Conservation (phyloP, 2,888 invertebrate species). For the Idaea biselata region DNA sequence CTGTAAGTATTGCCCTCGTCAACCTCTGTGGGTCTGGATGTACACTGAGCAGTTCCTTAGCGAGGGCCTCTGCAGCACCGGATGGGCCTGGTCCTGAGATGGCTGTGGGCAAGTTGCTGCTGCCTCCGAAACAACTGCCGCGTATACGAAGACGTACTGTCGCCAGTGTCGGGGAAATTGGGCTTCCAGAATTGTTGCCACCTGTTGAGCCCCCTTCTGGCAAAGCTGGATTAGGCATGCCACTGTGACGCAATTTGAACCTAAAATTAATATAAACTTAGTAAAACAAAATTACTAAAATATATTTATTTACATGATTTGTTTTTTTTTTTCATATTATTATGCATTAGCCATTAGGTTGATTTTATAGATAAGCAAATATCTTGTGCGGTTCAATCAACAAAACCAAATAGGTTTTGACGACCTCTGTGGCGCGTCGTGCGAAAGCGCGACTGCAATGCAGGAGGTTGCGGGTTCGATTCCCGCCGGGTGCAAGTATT, state of each 20-base stretch:
- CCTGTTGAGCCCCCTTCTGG: slow-evolving; percentile 74
- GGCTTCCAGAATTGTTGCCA: slow-evolving; percentile 51
- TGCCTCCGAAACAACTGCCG: slow-evolving; percentile 66
- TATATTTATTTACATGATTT: slow-evolving; percentile 1
- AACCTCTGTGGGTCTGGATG: slow-evolving; percentile 77
- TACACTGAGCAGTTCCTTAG: slow-evolving; percentile 68
- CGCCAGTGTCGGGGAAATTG: slow-evolving; percentile 44
- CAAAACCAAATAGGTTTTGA: too few species aligned
- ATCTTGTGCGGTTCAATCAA: too few species aligned
- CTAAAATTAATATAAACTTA: slow-evolving; percentile 41
- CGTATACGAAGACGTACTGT: slow-evolving; percentile 56
- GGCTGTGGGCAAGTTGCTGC: slow-evolving; percentile 50
- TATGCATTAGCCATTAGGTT: too few species aligned
- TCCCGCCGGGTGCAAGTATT: too few species aligned
- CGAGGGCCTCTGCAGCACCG: slow-evolving; percentile 64
- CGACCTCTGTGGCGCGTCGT: too few species aligned
- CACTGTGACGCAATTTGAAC: slow-evolving; percentile 76
- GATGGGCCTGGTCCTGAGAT: slow-evolving; percentile 61
- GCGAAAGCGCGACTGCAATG: too few species aligned
- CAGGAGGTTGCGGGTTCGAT: too few species aligned
- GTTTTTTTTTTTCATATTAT: too few species aligned
- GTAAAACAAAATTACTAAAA: slow-evolving; percentile 4
- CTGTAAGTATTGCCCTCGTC: slow-evolving; percentile 74
- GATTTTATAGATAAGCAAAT: too few species aligned
- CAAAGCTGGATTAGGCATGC: slow-evolving; percentile 70